These are phyloP conservation scores for Corbicula japonica DNA, from an alignment of 2,888 invertebrate species.

Conservation along the genomic window DNA sequence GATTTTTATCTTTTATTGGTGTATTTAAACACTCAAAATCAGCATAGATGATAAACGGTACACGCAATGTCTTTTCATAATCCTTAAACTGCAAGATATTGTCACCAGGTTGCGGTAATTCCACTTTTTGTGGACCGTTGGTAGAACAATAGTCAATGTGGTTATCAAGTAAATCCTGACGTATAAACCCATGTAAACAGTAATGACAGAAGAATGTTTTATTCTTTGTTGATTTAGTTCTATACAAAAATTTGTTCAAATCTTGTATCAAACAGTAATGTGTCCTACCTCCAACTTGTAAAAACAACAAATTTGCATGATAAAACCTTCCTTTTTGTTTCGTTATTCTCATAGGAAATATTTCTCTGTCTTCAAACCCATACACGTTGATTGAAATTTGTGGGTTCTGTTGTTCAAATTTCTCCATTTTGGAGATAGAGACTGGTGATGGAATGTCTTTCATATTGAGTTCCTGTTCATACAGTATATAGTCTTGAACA, in stretches of 20 bases:
- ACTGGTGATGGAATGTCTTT: constrained; percentile 36
- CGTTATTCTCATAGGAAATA: constrained; percentile 34
- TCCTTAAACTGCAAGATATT: constrained; percentile 7
- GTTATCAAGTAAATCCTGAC: constrained; percentile 1
- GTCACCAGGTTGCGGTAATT: not conserved
- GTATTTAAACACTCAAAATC: constrained; percentile 17
- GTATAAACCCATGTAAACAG: constrained; percentile 24
- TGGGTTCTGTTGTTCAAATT: constrained; percentile 49
- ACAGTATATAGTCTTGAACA: constrained; percentile 36
- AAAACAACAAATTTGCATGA: constrained; percentile 27
- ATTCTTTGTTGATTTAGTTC: not conserved
- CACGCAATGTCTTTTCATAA: constrained; percentile 49
- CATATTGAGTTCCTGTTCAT: constrained; percentile 46
- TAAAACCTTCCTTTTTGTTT: constrained; percentile 28
- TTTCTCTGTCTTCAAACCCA: constrained; percentile 38
- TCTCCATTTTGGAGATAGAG: constrained; percentile 33
- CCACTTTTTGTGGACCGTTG: constrained; percentile 1
- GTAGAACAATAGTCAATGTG: not conserved
- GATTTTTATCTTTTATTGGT: not conserved
- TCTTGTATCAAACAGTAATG: constrained; percentile 38
- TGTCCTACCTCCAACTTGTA: not conserved
- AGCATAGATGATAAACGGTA: constrained; percentile 30
- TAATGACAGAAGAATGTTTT: constrained; percentile 2
- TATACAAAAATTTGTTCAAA: constrained; percentile 10
- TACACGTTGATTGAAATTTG: constrained; percentile 49